These are phyloP conservation scores for Tanytarsus gracilentus DNA, from an alignment of 2,888 invertebrate genomes.

Conservation along the genomic window DNA sequence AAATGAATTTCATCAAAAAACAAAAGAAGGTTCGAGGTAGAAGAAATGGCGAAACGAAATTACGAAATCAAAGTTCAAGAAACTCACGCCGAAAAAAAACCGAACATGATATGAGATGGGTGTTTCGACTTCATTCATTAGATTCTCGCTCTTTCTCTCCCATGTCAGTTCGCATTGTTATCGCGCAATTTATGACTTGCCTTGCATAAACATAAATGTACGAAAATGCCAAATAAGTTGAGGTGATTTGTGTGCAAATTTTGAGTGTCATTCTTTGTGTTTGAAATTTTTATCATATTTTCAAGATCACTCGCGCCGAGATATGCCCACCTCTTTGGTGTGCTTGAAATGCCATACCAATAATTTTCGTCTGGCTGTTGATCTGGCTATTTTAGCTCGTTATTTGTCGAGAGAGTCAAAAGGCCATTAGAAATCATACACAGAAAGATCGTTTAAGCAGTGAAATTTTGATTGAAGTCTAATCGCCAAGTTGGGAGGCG, in stretches of 20 bases:
- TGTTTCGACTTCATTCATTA: neutral
- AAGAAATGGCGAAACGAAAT: no score
- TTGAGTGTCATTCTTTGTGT: neutral
- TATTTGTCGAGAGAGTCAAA: no score
- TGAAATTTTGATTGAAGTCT: no score
- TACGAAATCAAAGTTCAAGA: no score
- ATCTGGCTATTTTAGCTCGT: no score
- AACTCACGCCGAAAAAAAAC: no score
- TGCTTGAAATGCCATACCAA: neutral
- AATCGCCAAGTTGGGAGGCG: neutral
- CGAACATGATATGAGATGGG: no score
- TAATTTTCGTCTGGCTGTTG: no score
- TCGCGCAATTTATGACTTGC: neutral
- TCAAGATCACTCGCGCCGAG: neutral
- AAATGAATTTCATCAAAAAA: no score
- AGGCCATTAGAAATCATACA: no score
- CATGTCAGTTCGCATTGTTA: neutral
- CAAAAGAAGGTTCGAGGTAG: no score
- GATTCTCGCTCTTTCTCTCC: neutral
- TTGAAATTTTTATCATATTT: neutral
- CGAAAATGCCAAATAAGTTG: neutral
- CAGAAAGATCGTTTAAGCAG: no score
- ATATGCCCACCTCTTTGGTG: neutral
- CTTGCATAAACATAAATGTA: neutral
- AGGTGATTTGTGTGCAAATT: neutral